Evolutionary conservation across 2,113 vertebrate species (phyloP), one percentile per base, ranked within the genome.

Genomic region (Trichomycterus rosablanca): DNA sequence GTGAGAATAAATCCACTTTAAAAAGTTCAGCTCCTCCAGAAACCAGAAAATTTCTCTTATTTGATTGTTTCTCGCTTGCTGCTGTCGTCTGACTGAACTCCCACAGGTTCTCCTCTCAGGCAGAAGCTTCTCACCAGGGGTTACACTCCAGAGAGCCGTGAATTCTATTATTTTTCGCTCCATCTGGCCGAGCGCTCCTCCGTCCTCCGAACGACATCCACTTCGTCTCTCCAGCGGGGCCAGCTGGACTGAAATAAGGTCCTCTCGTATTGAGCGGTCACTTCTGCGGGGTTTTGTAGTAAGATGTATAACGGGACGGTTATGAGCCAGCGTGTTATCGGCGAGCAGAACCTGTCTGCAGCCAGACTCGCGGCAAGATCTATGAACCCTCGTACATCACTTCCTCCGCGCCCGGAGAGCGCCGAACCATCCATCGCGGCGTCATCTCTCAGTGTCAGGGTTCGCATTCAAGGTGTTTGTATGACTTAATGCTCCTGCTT

Each of bases 381-480:
- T 73, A 62, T 73, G 70, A 63, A 53, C 24, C 50, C 3, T 30
- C 26, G 26, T 61, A 65, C 45, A 74, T 77, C 69, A 71, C 51
- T n/a, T 32, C 34, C 23, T 45, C 24, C 70, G 76, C 78, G 3
- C 35, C 10, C 61, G 66, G 72, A 82, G 74, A 78, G 70, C 72
- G 75, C 58, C 69, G 58, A 67, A 67, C 76, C 57, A 84, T 82
- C 74, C 77, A 82, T 83, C 83, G 79, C 54, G 63, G 60, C 58
- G 35, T 74, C 62, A 63, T 51, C 75, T 79, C 71, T 79, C 68
- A 64, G 70, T 76, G 76, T 78, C 82, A 83, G 78, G 82, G 79
- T 81, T 86, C 84, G 81, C 81, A 83, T 79, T 83, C 78, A 85
- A 83, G 81, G 81, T 86, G 80, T 87, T 86, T 81, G 83, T 85